These are phyloP conservation scores for Neomonachus schauinslandi DNA, from an alignment of 2,113 vertebrate species.

Conservation along the genomic window DNA sequence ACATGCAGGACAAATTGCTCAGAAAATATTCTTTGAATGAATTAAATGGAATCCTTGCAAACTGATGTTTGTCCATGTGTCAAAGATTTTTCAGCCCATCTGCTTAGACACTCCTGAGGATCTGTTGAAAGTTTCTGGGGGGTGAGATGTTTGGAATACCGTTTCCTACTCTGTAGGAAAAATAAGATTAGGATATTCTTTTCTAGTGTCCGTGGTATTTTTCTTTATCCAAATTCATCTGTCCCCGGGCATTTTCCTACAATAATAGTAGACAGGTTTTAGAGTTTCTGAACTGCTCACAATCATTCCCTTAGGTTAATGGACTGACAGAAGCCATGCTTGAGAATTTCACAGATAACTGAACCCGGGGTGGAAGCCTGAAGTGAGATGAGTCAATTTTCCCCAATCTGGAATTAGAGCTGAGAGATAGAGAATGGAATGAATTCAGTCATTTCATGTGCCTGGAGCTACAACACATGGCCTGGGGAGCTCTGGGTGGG, in stretches of 20 bases:
- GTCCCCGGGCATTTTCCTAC: neutral
- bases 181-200: neutral
- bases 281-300: neutral
- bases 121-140: neutral
- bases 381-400: neutral
- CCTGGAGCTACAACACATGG: neutral
- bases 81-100: neutral
- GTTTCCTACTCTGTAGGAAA: neutral
- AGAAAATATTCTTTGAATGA: neutral
- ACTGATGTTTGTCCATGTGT: neutral
- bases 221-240: neutral
- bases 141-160: neutral
- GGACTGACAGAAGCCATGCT: neutral
- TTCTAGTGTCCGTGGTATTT: neutral
- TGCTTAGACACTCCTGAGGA: neutral
- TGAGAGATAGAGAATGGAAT: neutral
- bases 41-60: neutral
- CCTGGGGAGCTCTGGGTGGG: neutral
- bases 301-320: neutral
- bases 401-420: neutral
- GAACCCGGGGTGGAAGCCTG: neutral
- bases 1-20: neutral
- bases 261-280: neutral
- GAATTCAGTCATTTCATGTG: neutral
- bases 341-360: neutral